A percentile compares a stretch with the other conserved stretches of the same genome.
These are phyloP conservation scores for Rotaria macrura DNA, from an alignment of 2,888 invertebrate genomes.

Conservation along the genomic window DNA sequence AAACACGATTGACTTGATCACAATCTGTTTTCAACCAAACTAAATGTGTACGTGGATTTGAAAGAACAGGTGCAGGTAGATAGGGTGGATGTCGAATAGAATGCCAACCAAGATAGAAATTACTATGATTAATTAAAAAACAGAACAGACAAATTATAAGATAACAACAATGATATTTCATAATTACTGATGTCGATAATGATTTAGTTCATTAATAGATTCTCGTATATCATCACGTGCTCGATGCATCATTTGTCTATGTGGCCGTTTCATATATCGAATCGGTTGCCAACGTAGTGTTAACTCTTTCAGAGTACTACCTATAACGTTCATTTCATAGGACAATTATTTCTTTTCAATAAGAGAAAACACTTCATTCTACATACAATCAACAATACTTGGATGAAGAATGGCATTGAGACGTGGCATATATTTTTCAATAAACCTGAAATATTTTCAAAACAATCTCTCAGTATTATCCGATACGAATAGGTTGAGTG, in stretches of 20 bases:
- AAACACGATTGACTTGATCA: background rate
- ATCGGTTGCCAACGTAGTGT: constrained; percentile 39
- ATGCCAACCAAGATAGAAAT: background rate
- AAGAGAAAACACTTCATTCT: background rate
- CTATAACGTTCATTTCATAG: constrained; percentile 84
- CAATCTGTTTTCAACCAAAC: background rate
- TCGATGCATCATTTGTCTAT: constrained; percentile 44
- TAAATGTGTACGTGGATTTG: background rate
- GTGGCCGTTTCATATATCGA: constrained; percentile 38
- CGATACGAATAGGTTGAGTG: no score
- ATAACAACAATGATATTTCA: background rate
- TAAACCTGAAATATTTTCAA: background rate
- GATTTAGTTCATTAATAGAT: constrained; percentile 70
- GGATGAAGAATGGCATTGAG: background rate
- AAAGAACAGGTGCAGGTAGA: background rate
- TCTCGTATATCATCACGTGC: constrained; percentile 69
- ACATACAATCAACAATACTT: background rate
- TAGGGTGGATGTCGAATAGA: background rate
- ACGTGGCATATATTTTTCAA: constrained; percentile 7
- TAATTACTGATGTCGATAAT: constrained; percentile 51
- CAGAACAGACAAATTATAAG: no score
- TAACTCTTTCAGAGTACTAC: constrained; percentile 76
- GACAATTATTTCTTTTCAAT: constrained; percentile 59
- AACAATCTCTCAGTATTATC: no score
- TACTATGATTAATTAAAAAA: background rate